These are phyloP conservation scores for Agrilus planipennis DNA, from an alignment of 1,140 invertebrate species.

Conservation along the genomic window DNA sequence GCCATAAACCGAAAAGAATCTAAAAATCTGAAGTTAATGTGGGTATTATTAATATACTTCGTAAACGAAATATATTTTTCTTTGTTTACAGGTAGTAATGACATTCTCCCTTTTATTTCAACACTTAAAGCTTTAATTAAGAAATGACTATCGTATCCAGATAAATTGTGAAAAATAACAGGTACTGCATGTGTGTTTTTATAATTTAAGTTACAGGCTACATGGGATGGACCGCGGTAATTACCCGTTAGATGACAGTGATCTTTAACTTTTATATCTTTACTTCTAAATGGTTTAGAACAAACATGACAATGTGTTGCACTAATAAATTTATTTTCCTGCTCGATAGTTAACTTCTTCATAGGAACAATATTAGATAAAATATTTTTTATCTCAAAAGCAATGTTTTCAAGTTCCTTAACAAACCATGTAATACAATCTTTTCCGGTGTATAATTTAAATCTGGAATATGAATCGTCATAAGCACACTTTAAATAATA, in stretches of 20 bases:
- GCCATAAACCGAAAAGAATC: too few species aligned
- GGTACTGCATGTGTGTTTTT: slow-evolving; percentile 17
- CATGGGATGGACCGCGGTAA: slow-evolving; percentile 26
- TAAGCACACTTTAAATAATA: slow-evolving; percentile 1
- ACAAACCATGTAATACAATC: slow-evolving; percentile 23
- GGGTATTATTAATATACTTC: not conserved
- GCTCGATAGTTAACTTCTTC: slow-evolving; percentile 7
- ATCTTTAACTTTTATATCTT: slow-evolving; percentile 17
- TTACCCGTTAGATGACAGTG: slow-evolving; percentile 27
- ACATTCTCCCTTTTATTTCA: not conserved
- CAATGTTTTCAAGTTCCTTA: slow-evolving; percentile 12
- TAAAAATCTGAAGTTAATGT: not conserved
- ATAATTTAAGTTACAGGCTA: slow-evolving; percentile 30
- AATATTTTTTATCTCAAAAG: slow-evolving; percentile 16
- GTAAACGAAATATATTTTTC: slow-evolving; percentile 2
- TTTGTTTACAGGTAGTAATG: not conserved
- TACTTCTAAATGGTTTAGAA: slow-evolving; percentile 12
- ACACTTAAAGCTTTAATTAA: not conserved
- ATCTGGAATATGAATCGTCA: slow-evolving; percentile 21
- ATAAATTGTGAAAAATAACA: slow-evolving; percentile 8
- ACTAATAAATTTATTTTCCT: not conserved
- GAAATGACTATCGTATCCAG: slow-evolving; percentile 1
- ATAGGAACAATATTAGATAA: slow-evolving; percentile 13
- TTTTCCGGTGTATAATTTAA: slow-evolving; percentile 17
- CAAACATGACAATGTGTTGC: slow-evolving; percentile 23